Base-by-base conservation (phyloP, 2,113 vertebrate species). In the Helogale parvula region DNA sequence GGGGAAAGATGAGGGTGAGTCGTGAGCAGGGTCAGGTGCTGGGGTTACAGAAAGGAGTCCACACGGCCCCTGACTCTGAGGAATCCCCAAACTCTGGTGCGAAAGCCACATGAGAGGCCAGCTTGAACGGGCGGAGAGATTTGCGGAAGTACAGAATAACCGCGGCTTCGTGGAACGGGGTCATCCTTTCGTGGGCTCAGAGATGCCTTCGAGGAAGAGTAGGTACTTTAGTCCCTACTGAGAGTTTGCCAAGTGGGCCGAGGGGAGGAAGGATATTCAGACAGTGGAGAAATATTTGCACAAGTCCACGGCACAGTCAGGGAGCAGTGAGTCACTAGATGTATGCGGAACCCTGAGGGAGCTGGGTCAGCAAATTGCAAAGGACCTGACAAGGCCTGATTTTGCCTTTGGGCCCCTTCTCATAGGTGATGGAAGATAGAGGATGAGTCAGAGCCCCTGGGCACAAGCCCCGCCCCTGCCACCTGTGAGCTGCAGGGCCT, bases 91-190 rank as follows among this genome's bases (percentile, higher is more conserved):
- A 57, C 23, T 50, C 38, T 52, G 17, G 35, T 19, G 66, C 54
- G 2, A 76, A 23, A 9, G 57, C 25, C 14, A 0, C 60, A 23
- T 23, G 12, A 17, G 17, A n/a, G 29, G 11, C 23, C 17, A 5
- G 3, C 66, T 31, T 3, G 10, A 5, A 10, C 3, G 17, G 4
- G 14, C 71, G 0, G 13, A 27, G 38, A 54, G 41, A 8, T 41
- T 41, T 9, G 13, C 9, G 47, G 16, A 41, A 0, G 14, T 16
- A 16, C 33, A 0, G 47, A 47, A 9, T 9, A 33, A 4, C 68
- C 0, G 2, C 41, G 50, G n/a, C n/a, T 54, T 68, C 4, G 0
- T 1, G 25, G 60, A 7, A 31, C 0, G 14, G 2, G 14, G 29
- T 23, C 38, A 15, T 60, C 29, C 69, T 71, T 33, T 14, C 11